Conservation (phyloP, 2,113 vertebrate genomes). For the Paralichthys olivaceus region DNA sequence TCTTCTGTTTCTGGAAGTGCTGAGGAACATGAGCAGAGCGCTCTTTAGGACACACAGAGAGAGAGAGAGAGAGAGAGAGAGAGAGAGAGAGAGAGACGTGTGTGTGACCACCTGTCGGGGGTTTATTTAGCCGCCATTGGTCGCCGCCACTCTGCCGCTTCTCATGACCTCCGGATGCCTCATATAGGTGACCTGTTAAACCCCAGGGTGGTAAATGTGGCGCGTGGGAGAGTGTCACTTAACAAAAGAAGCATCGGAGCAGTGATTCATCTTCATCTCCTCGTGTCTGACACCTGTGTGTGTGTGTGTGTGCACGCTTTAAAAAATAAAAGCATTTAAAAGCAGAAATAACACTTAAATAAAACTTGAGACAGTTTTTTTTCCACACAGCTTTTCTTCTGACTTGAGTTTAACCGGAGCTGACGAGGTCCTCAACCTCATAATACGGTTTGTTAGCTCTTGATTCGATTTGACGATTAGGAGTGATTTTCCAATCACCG, state of each 20-base stretch:
- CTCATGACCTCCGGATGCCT: conserved; percentile 54
- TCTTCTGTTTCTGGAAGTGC: too few species aligned
- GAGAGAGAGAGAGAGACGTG: neutral
- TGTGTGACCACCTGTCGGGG: conserved; percentile 27
- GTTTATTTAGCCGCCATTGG: conserved; percentile 52
- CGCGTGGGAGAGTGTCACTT: too few species aligned
- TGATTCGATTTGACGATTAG: conserved; percentile 62
- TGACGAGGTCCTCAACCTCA: conserved; percentile 37
- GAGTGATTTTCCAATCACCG: neutral
- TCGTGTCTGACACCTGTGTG: neutral
- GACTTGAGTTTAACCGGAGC: conserved; percentile 20
- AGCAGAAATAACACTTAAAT: too few species aligned
- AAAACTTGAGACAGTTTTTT: too few species aligned
- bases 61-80: neutral
- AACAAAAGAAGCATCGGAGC: too few species aligned
- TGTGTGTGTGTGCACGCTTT: neutral
- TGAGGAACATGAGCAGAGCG: neutral
- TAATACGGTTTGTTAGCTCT: conserved; percentile 36
- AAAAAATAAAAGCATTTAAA: too few species aligned
- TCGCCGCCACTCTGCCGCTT: too few species aligned
- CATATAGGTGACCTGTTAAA: conserved; percentile 18
- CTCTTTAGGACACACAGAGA: neutral
- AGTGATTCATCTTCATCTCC: neutral
- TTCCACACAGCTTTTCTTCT: too few species aligned
- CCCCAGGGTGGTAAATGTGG: neutral